Conservation (phyloP, 2,888 invertebrate genomes). For the Lacanobia oleracea region DNA sequence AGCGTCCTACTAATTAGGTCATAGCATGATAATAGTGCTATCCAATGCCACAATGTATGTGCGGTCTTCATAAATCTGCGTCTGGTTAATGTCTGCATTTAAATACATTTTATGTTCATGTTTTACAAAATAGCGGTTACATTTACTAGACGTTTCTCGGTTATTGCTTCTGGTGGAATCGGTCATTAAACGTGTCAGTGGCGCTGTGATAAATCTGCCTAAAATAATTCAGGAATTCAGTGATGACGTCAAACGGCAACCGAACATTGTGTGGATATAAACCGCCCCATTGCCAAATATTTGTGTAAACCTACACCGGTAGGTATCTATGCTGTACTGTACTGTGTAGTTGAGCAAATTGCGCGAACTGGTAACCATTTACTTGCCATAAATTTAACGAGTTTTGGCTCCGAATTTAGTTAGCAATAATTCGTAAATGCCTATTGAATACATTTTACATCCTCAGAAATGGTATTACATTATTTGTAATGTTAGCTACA, state of each 20-base stretch:
- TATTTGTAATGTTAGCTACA: background rate
- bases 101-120: conserved; percentile 8
- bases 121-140: conserved; percentile 9
- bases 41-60: conserved; percentile 9
- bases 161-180: conserved; percentile 46
- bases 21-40: conserved; percentile 18
- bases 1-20: conserved; percentile 24
- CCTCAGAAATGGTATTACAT: conserved; percentile 6
- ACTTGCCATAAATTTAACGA: conserved; percentile 58
- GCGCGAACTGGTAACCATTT: conserved; percentile 50
- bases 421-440: conserved; percentile 23
- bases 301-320: conserved; percentile 65
- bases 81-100: conserved; percentile 5
- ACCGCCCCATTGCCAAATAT: conserved; percentile 67
- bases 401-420: conserved; percentile 42
- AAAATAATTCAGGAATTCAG: conserved; percentile 66
- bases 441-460: conserved; percentile 31
- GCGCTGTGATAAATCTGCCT: conserved; percentile 63
- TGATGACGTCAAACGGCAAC: conserved; percentile 66
- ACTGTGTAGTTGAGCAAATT: conserved; percentile 51
- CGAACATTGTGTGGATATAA: conserved; percentile 67
- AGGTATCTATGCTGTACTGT: conserved; percentile 46
- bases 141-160: conserved; percentile 44
- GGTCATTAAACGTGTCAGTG: conserved; percentile 61
- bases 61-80: conserved; percentile 1